A percentile compares a stretch with the other conserved stretches of the same genome.
These are phyloP conservation scores for Orthosia incerta DNA, from an alignment of 2,888 invertebrate species.

Conservation along the genomic window DNA sequence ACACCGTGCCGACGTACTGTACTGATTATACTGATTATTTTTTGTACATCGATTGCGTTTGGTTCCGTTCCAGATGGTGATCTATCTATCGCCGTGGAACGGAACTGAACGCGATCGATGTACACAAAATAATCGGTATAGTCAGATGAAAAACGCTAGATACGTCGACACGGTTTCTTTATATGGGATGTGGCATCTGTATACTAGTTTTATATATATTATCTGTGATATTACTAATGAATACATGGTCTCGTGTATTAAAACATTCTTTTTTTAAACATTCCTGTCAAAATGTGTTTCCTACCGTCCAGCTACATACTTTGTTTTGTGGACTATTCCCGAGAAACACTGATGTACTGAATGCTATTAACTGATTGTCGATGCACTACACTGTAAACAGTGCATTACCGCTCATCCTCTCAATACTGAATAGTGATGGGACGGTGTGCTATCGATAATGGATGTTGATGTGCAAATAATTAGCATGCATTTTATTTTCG, in stretches of 20 bases:
- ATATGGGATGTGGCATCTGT: too few relatives aligned
- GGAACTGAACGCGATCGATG: too few relatives aligned
- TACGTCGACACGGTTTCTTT: too few relatives aligned
- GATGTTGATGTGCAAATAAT: constrained; percentile 40
- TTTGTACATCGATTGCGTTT: too few relatives aligned
- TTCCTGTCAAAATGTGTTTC: constrained; percentile 15
- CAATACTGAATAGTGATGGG: constrained; percentile 73
- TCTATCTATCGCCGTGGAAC: too few relatives aligned
- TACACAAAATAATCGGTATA: too few relatives aligned
- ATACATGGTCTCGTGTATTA: not conserved
- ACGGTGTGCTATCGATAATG: constrained; percentile 35
- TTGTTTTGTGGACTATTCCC: constrained; percentile 63
- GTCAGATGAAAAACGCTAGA: too few relatives aligned
- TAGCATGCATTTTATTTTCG: not conserved
- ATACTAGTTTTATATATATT: too few relatives aligned
- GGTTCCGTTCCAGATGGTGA: too few relatives aligned
- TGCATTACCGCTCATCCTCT: constrained; percentile 88
- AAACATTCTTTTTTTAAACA: not conserved
- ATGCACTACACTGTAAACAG: constrained; percentile 84
- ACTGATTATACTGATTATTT: too few relatives aligned
- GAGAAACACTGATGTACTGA: constrained; percentile 75
- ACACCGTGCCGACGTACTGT: too few relatives aligned
- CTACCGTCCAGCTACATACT: constrained; percentile 47
- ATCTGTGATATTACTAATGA: too few relatives aligned
- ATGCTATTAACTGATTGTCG: constrained; percentile 83